Evolutionary conservation across 2,113 vertebrate species (phyloP).

Genomic region (Dascyllus trimaculatus): DNA sequence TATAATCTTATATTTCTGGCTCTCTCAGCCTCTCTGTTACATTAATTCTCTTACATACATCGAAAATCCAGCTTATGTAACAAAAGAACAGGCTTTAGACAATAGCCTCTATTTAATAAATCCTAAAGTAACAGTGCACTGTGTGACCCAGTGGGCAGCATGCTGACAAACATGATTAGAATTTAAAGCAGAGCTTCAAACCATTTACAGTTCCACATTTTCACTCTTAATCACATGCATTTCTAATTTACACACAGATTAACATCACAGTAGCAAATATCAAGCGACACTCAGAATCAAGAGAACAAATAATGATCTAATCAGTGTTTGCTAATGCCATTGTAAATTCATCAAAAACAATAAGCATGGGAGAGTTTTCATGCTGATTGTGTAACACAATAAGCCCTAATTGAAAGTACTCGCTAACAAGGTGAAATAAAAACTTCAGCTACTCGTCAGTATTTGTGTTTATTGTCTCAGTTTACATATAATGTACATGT

Average conservation of each 20-base stretch:
- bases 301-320: neutral
- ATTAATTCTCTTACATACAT: no score
- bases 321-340: neutral
- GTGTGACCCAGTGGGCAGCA: neutral
- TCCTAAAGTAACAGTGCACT: no score
- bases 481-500: no score
- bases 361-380: neutral
- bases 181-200: conserved; percentile 8
- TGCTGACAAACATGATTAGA: conserved; percentile 1
- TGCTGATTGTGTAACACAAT: neutral
- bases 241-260: conserved; percentile 18
- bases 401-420: conserved; percentile 3
- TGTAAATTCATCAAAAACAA: conserved; percentile 1
- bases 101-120: no score
- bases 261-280: conserved; percentile 16
- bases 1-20: no score
- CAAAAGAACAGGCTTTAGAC: no score
- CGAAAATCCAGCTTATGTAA: no score
- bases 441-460: neutral
- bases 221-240: conserved; percentile 25
- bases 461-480: neutral
- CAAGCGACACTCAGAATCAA: conserved; percentile 24
- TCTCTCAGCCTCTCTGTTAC: no score
- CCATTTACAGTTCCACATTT: conserved; percentile 12
- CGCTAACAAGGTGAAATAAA: neutral